Evolutionary conservation across 2,113 vertebrate genomes (phyloP), one percentile per base, ranked within the genome.

Genomic region (Dryoscopus gambensis): DNA sequence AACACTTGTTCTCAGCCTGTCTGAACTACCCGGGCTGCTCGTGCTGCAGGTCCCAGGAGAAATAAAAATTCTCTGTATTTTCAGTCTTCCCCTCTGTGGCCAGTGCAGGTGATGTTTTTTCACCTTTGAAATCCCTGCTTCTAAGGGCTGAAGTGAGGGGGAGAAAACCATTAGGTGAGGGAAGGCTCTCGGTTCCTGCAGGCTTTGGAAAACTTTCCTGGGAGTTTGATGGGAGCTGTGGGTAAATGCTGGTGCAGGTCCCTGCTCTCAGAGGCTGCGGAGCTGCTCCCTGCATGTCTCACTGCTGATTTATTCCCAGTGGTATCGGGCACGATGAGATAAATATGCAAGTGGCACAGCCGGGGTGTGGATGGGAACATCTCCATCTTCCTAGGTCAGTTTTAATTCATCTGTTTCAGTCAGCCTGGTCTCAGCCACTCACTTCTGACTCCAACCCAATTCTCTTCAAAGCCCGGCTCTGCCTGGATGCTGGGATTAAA

Each of bases 361-460:
- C 5, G 0, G 62, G 87, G 67, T 96, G 70, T 3, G 65, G 90
- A 91, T 47, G 70, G 37, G 84, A 94, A 56, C 89, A 89, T 79
- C 95, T 94, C 94, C 91, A 85, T 95, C 89, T 93, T 87, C 84
- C 84, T 5, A 6, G 95, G 95, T 89, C 94, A 89, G 31, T 74
- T 87, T 75, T 71, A 95, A 96, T 94, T 65, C 95, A 89, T 80
- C 73, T 89, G 60, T 76, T 10, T 30, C 57, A 89, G 87, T 64
- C 95, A 87, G 62, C 70, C 57, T 42, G 74, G 65, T 12, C 81
- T 18, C 53, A 94, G 94, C 82, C 62, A 3, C 21, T 71, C 62
- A 7, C 87, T 91, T 78, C 81, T 10, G 74, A 79, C 81, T 94
- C 87, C 87, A 89, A 79, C 84, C 73, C 93, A 82, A 93, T 89